A percentile compares a stretch with the other conserved stretches of the same genome.
These are phyloP conservation scores for Brachionus sp. DNA, from an alignment of 1,140 invertebrate species.

Conservation along the genomic window DNA sequence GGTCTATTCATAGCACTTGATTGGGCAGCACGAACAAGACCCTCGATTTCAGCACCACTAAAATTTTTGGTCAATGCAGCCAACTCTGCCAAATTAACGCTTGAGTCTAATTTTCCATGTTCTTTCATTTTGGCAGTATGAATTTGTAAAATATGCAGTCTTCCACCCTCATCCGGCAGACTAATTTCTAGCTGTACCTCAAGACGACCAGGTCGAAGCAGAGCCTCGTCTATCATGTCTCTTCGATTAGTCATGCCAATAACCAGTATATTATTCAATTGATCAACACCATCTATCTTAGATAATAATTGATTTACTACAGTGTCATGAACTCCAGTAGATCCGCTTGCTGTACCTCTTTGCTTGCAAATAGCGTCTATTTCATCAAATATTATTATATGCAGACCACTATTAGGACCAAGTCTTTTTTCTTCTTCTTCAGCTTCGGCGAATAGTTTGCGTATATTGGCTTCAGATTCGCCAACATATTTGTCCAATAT, in stretches of 20 bases:
- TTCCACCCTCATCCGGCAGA: neutral
- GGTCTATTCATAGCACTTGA: conserved; percentile 97
- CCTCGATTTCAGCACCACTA: conserved; percentile 99
- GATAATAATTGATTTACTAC: conserved; percentile 97
- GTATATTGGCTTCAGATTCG: conserved; percentile 96
- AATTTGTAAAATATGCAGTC: conserved; percentile 63
- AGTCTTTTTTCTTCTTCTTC: conserved; percentile 91
- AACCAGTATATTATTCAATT: conserved; percentile 96
- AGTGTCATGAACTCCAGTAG: conserved; percentile 83
- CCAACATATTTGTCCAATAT: conserved; percentile 99
- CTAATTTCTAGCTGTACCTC: conserved; percentile 90
- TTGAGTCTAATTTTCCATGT: conserved; percentile 79
- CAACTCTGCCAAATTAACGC: conserved; percentile 83
- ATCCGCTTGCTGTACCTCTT: conserved; percentile 78
- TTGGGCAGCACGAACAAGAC: conserved; percentile 91
- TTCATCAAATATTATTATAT: conserved; percentile 99
- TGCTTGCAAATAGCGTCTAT: conserved; percentile 99
- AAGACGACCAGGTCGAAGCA: conserved; percentile 88
- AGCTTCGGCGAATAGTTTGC: conserved; percentile 92
- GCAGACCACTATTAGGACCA: conserved; percentile 80
- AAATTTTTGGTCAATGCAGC: conserved; percentile 92
- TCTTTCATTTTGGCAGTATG: conserved; percentile 87
- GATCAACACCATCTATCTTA: conserved; percentile 98
- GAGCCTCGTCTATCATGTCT: conserved; percentile 99
- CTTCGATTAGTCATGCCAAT: conserved; percentile 88